phyloP scores from a whole-genome alignment of 2,888 invertebrate genomes.

The Phortica okadai region DNA sequence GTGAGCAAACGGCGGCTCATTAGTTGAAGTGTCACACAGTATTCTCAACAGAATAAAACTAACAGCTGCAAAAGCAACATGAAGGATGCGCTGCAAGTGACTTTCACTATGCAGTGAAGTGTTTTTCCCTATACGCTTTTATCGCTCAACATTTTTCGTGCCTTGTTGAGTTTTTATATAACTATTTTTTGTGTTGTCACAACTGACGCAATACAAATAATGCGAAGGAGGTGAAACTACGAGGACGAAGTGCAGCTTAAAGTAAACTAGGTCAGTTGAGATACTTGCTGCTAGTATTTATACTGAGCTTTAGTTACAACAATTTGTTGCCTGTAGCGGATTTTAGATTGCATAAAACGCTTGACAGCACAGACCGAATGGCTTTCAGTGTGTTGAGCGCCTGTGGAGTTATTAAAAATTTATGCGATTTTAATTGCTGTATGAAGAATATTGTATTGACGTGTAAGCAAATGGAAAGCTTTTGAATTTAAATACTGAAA shows the following conservation, averaged over 20 bases:
- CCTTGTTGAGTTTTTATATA: background rate
- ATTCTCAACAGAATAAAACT: conserved; percentile 5
- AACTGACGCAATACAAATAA: background rate
- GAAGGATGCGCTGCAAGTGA: background rate
- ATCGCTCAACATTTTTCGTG: background rate
- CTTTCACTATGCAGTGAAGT: background rate
- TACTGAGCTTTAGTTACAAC: conserved; percentile 7
- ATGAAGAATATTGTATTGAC: background rate
- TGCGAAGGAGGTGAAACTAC: background rate
- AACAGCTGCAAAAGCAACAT: background rate
- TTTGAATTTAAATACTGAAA: background rate
- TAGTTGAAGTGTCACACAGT: conserved; percentile 9
- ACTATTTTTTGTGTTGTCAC: background rate
- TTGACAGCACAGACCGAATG: background rate
- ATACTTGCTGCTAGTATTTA: conserved; percentile 10
- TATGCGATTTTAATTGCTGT: conserved; percentile 26
- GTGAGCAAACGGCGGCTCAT: conserved; percentile 10
- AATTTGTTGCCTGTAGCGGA: background rate
- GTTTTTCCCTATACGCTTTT: background rate
- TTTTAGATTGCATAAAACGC: background rate
- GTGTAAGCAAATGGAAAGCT: background rate
- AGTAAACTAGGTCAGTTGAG: conserved; percentile 13
- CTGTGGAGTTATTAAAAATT: conserved; percentile 20
- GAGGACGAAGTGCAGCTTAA: background rate
- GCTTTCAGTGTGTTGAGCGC: background rate